Base-by-base conservation (phyloP, 1,140 invertebrate species). In the Drosophila sp. region DNA sequence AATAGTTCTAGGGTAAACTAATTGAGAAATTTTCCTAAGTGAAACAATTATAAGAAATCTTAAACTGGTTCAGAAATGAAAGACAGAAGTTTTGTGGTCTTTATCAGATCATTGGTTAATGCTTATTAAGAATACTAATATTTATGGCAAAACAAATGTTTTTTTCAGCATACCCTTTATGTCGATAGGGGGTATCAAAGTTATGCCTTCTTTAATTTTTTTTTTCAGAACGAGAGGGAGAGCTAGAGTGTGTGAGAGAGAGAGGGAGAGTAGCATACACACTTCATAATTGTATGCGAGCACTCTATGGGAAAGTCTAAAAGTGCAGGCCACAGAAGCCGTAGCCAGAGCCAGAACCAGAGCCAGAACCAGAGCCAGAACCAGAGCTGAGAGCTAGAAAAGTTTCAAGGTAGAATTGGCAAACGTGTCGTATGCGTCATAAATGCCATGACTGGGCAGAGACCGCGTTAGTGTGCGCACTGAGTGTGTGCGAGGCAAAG, bases 381-480 rank as follows among this genome's bases (percentile, higher is more conserved):
- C 70, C 17, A 17, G 17, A 17, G 17, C 17, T 17, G 17, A 17
- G 17, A 17, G 17, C 17, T 17, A 17, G 17, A 17, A 17, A 17
- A 17, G 17, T 80, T 89, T 76, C 72, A 87, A 87, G 83, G 84
- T 87, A 72, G 65, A 66, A 61, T 33, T 72, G 76, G 55, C 63
- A 71, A 83, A 83, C 76, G 66, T 25, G 67, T 72, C 83, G 83
- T 89, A 87, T 87, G 75, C 84, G 84, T 89, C 80, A 87, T 87
- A 68, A 83, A 81, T 67, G 77, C 66, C 65, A 76, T 66, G 74
- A 78, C 63, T 60, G 44, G 23, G 60, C 35, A 38, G 35, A 72
- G 76, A 70, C 76, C 66, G 33, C 66, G 57, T 30, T 66, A 44
- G 55, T 61, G 66, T 40, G 60, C 60, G 32, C 4, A 23, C 7